These are phyloP conservation scores for Seriola aureovittata DNA, from an alignment of 2,113 vertebrate species.

Conservation along the genomic window DNA sequence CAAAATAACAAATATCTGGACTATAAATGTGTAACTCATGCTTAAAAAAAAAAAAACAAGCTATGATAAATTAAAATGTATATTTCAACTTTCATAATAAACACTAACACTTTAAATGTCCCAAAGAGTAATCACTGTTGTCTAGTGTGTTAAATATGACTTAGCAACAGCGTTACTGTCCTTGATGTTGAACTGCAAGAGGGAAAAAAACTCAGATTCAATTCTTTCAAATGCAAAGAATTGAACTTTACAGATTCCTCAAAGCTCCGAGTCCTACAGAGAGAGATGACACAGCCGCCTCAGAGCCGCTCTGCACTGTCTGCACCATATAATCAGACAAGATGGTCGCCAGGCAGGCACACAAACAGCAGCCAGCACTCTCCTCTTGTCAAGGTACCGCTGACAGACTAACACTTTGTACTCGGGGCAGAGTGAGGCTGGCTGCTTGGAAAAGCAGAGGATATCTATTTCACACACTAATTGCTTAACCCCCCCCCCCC, in stretches of 20 bases:
- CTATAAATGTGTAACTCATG: slow-evolving; percentile 4
- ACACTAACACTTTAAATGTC: slow-evolving; percentile 39
- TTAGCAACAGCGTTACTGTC: too few relatives aligned
- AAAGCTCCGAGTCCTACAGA: slow-evolving; percentile 45
- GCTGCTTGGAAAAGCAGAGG: slow-evolving; percentile 36
- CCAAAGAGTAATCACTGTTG: background rate
- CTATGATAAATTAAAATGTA: slow-evolving; percentile 37
- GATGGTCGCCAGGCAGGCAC: slow-evolving; percentile 56
- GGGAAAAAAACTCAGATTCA: too few relatives aligned
- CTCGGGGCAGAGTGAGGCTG: slow-evolving; percentile 41
- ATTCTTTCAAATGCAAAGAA: background rate
- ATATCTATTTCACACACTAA: slow-evolving; percentile 78
- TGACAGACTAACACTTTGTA: slow-evolving; percentile 76
- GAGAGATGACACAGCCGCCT: slow-evolving; percentile 24
- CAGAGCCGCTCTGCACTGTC: slow-evolving; percentile 1
- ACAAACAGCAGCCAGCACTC: slow-evolving; percentile 58
- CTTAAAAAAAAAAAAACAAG: slow-evolving; percentile 19
- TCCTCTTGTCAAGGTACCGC: slow-evolving; percentile 39
- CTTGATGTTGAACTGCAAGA: background rate
- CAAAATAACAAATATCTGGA: background rate
- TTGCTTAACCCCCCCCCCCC: slow-evolving; percentile 32
- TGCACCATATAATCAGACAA: slow-evolving; percentile 55
- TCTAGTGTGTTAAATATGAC: background rate
- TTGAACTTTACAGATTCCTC: background rate
- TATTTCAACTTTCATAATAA: slow-evolving; percentile 66